Percentiles rank a stretch among this genome's conserved stretches.
Conservation (phyloP, 2,888 invertebrate genomes). For the Stenolophus ochropezus region DNA sequence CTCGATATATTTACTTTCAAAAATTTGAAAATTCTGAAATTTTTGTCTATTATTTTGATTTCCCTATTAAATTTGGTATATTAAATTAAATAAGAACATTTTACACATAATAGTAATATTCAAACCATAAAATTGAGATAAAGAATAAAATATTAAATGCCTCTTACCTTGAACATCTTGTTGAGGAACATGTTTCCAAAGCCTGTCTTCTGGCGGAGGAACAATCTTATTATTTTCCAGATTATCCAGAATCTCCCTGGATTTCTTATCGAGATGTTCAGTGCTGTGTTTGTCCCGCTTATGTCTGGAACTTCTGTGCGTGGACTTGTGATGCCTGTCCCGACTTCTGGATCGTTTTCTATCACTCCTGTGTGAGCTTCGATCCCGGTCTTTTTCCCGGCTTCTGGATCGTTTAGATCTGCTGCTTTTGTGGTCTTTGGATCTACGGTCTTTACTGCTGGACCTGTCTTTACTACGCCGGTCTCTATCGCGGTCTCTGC, state of each 20-base stretch:
- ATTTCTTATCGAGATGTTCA: constrained; percentile 71
- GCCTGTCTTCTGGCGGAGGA: constrained; percentile 74
- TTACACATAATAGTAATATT: too few species aligned
- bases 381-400: constrained; percentile 64
- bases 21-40: too few species aligned
- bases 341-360: constrained; percentile 69
- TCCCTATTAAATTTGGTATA: too few species aligned
- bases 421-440: constrained; percentile 66
- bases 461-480: constrained; percentile 57
- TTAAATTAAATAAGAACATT: too few species aligned
- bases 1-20: too few species aligned
- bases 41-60: too few species aligned
- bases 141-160: neutral
- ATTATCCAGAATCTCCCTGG: constrained; percentile 72
- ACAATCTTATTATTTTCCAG: constrained; percentile 72
- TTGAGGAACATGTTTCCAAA: constrained; percentile 75
- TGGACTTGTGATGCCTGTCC: constrained; percentile 68
- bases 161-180: constrained; percentile 70
- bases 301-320: constrained; percentile 71
- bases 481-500: constrained; percentile 59
- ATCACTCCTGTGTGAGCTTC: constrained; percentile 62
- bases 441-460: constrained; percentile 63
- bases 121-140: neutral
- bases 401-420: constrained; percentile 66
- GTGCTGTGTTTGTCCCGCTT: constrained; percentile 68